These are phyloP conservation scores for Dipodomys stephensi DNA, from an alignment of 2,113 vertebrate genomes.

Conservation along the genomic window DNA sequence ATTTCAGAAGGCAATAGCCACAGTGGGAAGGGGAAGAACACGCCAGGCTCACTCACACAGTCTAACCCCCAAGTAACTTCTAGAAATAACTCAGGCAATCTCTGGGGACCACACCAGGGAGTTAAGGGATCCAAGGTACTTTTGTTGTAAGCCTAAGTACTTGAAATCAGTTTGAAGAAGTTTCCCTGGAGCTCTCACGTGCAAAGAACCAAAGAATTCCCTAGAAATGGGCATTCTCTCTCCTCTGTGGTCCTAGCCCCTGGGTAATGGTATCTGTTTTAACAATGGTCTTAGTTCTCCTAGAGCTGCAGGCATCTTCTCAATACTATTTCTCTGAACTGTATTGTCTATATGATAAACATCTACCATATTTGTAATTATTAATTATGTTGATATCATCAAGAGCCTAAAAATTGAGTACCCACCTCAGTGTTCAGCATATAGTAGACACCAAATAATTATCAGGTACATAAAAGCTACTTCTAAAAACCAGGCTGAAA, in stretches of 20 bases:
- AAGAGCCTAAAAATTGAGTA: constrained; percentile 34
- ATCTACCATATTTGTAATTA: neutral
- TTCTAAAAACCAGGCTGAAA: constrained; percentile 20
- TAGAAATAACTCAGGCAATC: neutral
- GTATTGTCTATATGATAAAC: neutral
- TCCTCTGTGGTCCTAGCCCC: neutral
- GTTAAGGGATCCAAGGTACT: neutral
- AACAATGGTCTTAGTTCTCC: neutral
- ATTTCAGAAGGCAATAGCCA: constrained; percentile 53
- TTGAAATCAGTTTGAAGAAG: neutral
- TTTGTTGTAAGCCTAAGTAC: neutral
- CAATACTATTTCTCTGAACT: neutral
- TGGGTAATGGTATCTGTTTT: neutral
- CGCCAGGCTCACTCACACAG: neutral
- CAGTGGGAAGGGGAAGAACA: neutral
- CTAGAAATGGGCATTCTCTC: neutral
- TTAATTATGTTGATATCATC: neutral
- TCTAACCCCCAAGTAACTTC: neutral
- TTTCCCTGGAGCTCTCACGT: neutral
- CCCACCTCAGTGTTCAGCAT: neutral
- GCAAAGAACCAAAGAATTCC: neutral
- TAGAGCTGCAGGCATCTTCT: neutral
- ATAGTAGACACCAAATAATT: neutral
- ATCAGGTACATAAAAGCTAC: neutral
- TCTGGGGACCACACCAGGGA: neutral